Conservation (phyloP, 2,113 vertebrate genomes). For the Heteronetta atricapilla region DNA sequence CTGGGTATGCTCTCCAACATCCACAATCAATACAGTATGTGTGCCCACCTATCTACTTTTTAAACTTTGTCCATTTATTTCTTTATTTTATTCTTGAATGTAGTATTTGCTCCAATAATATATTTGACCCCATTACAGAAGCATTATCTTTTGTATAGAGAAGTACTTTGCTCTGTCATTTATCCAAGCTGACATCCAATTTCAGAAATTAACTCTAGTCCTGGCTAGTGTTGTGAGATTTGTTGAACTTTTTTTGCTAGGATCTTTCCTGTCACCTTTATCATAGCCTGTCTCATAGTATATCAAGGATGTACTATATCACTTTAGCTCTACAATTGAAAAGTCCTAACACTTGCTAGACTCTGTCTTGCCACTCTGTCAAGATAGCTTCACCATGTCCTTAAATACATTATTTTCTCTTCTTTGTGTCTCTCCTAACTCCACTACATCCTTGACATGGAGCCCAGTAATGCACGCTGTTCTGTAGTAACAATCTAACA, state of each 20-base stretch:
- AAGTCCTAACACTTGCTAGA: not conserved
- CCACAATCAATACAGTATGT: not conserved
- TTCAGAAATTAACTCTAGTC: not conserved
- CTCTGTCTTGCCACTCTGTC: not conserved
- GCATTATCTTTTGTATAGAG: not conserved
- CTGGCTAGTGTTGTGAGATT: not conserved
- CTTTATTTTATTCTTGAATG: not conserved
- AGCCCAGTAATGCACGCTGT: not conserved
- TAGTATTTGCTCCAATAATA: not conserved
- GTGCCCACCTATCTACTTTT: not conserved
- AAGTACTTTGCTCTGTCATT: not conserved
- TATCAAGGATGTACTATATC: no score
- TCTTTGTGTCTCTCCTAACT: not conserved
- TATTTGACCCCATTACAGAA: not conserved
- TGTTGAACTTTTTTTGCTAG: no score
- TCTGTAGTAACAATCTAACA: not conserved
- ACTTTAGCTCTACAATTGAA: not conserved
- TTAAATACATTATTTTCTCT: not conserved
- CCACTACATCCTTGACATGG: not conserved
- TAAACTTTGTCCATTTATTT: not conserved
- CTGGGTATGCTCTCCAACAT: not conserved
- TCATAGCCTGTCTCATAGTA: not conserved
- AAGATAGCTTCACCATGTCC: not conserved
- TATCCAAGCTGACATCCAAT: not conserved
- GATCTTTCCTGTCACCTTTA: not conserved